Evolutionary conservation across 1,140 invertebrate genomes (phyloP), one percentile per base, ranked within the genome.

Genomic region (Triops longicaudatus): DNA sequence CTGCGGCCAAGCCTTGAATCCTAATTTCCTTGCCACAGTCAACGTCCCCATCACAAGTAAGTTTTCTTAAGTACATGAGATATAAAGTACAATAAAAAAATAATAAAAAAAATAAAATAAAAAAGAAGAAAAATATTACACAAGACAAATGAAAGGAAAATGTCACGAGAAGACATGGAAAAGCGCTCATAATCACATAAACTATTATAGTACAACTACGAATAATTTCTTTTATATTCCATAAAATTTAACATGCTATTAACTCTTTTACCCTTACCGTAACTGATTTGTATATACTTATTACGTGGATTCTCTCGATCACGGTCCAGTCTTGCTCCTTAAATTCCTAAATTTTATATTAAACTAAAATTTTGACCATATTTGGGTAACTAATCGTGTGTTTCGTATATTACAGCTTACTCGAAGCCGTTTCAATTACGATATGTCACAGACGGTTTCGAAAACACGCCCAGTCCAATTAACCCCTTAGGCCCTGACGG

Each of bases 391-490:
- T 37, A 37, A 37, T 37, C 31, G 7, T 7, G 31, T 37, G 7
- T 37, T 37, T 37, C 7, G 31, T 37, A 37, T 7, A 37, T 7
- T 63, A 5, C 22, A 63, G 50, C 50, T n/a, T 63, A 22, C 17
- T 63, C 50, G 17, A 63, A 63, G 22, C 50, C 50, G 7, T 63
- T 63, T 22, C 50, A 63, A 63, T 63, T 63, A 22, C 14, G 50
- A 63, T 63, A 63, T 14, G 50, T 63, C 50, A 63, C 50, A 22
- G 50, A 63, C n/a, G 50, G 50, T 63, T 63, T 63, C 17, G 50
- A 63, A 7, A 63, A 63, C 50, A 63, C 50, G 7, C 50, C 50
- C 22, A 63, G 50, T 63, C 50, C 50, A 63, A 22, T 63, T 22
- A 63, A 63, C 22, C 50, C 50, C 1, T n/a, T 63, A 14, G 50